phyloP scores from a whole-genome alignment of 2,113 vertebrate species.

The Struthidea cinerea region DNA sequence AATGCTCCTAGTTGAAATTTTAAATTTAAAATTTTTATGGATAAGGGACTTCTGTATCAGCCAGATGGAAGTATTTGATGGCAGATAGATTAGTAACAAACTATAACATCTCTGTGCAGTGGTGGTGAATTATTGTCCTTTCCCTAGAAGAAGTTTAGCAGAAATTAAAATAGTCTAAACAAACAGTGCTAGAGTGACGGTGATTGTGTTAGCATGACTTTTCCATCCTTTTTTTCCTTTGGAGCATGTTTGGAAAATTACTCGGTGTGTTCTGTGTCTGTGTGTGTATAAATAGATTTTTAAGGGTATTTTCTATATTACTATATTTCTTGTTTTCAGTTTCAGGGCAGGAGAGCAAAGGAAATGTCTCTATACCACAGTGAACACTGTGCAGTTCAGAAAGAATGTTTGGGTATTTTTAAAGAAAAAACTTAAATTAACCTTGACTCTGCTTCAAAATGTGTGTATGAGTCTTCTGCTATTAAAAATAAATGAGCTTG shows the following conservation, averaged over 20 bases:
- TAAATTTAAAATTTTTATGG: neutral
- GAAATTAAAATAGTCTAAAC: neutral
- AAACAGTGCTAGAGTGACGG: neutral
- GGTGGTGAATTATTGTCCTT: neutral
- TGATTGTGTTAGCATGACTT: neutral
- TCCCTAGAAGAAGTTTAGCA: neutral
- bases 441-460: neutral
- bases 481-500: slow-evolving; percentile 44
- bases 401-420: neutral
- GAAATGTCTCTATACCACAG: neutral
- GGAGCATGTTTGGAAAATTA: neutral
- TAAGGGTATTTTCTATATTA: neutral
- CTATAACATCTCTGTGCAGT: neutral
- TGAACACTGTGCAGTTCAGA: neutral
- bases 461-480: neutral
- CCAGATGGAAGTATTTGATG: neutral
- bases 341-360: neutral
- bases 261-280: accelerated
- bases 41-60: neutral
- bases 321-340: neutral
- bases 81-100: neutral
- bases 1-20: neutral
- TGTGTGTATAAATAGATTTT: neutral
- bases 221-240: neutral
- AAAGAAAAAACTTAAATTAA: neutral